Percentiles rank a stretch among this genome's conserved stretches.
phyloP scores from a whole-genome alignment of 1,140 invertebrate species.

The Sesamia nonagrioides region DNA sequence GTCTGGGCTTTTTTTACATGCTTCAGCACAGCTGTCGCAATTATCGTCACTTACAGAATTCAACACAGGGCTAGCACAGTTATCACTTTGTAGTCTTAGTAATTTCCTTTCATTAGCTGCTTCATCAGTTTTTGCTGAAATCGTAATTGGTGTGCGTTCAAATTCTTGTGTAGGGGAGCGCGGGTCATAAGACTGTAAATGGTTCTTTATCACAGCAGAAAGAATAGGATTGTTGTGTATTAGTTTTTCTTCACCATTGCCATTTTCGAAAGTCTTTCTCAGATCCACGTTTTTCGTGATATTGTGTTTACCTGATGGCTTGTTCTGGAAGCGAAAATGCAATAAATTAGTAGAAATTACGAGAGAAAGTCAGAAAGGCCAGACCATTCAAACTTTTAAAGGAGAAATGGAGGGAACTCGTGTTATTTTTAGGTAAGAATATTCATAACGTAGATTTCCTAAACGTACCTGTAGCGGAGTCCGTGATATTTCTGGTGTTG shows the following conservation, averaged over 20 bases:
- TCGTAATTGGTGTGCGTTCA: constrained; percentile 80
- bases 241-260: constrained; percentile 74
- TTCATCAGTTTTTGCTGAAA: constrained; percentile 66
- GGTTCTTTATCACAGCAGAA: constrained; percentile 83
- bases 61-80: constrained; percentile 72
- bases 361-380: not conserved
- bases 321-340: constrained; percentile 67
- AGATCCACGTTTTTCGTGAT: constrained; percentile 84
- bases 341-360: constrained; percentile 35
- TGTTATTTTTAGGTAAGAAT: constrained; percentile 1
- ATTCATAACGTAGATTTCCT: not conserved
- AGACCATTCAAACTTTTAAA: not conserved
- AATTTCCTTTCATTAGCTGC: constrained; percentile 58
- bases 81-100: constrained; percentile 58
- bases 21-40: constrained; percentile 64
- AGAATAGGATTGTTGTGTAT: constrained; percentile 83
- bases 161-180: constrained; percentile 82
- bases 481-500: constrained; percentile 81
- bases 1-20: no score
- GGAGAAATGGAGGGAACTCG: constrained; percentile 22
- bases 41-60: constrained; percentile 63
- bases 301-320: constrained; percentile 77
- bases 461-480: constrained; percentile 81
- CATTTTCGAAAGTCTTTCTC: constrained; percentile 79
- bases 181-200: constrained; percentile 82